Conservation (phyloP, 92 coral and sea anemone genomes). For the Montipora capitata region DNA sequence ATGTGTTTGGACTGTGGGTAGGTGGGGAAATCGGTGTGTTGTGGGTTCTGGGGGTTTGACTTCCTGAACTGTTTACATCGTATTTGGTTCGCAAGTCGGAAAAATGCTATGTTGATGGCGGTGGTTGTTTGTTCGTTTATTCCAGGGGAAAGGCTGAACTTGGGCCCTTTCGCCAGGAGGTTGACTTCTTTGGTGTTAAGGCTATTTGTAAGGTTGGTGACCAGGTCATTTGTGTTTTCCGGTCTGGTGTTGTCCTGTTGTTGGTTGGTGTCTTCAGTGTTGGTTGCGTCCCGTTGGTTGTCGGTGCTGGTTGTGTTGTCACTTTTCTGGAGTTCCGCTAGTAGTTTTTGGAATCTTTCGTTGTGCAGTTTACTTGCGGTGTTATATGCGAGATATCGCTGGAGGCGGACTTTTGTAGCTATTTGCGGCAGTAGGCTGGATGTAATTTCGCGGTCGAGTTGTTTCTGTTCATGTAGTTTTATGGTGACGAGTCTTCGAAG, state of each 20-base stretch:
- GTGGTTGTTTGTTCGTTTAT: constrained; percentile 24
- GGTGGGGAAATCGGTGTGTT: background rate
- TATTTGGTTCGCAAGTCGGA: constrained; percentile 55
- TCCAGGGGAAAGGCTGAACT: constrained; percentile 53
- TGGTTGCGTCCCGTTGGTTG: background rate
- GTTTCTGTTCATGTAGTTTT: too few species aligned
- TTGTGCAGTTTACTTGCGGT: constrained; percentile 55
- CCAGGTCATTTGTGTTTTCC: too few species aligned
- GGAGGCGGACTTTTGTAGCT: background rate
- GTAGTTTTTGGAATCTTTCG: constrained; percentile 29
- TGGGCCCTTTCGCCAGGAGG: constrained; percentile 10
- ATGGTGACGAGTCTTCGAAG: too few species aligned
- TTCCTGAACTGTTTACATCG: constrained; percentile 50
- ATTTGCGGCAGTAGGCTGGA: background rate
- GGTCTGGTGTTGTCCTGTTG: background rate
- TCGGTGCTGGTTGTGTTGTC: constrained; percentile 17
- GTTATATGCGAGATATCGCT: constrained; percentile 46
- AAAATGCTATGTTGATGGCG: constrained; percentile 9
- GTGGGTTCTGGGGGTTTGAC: background rate
- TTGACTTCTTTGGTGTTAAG: too few species aligned
- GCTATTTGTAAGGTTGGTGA: background rate
- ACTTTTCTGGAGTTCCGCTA: background rate
- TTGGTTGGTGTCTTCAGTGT: too few species aligned
- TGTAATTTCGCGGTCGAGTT: too few species aligned
- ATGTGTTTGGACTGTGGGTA: constrained; percentile 14